Conservation (phyloP, 2,888 invertebrate genomes). For the Drosophila putrida region DNA sequence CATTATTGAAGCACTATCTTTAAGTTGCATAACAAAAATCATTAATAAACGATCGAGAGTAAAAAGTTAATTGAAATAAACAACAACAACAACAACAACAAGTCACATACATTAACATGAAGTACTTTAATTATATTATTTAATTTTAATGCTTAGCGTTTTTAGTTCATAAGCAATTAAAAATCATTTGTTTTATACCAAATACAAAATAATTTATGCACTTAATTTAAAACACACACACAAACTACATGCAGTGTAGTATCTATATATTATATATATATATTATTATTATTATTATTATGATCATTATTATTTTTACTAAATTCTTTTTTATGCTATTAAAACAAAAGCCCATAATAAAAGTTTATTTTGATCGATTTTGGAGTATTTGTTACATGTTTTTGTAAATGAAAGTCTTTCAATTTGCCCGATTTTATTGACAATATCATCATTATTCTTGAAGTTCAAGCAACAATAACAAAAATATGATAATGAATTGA, state of each 20-base stretch:
- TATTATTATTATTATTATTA: constrained; percentile 60
- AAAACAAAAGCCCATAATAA: constrained; percentile 49
- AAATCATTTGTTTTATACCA: constrained; percentile 75
- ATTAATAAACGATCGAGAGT: constrained; percentile 35
- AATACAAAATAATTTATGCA: constrained; percentile 76
- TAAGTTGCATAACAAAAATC: constrained; percentile 42
- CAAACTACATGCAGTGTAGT: constrained; percentile 56
- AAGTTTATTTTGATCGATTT: constrained; percentile 31
- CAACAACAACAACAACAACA: constrained; percentile 52
- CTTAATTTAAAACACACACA: constrained; percentile 58
- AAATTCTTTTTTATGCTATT: constrained; percentile 35
- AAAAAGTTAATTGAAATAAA: constrained; percentile 7
- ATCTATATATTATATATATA: constrained; percentile 67
- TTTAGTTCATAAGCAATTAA: constrained; percentile 56
- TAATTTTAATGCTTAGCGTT: constrained; percentile 72
- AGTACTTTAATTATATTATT: constrained; percentile 62
- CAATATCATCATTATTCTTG: background rate
- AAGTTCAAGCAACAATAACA: too few relatives aligned
- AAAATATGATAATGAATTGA: too few relatives aligned
- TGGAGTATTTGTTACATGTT: background rate
- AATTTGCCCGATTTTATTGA: background rate
- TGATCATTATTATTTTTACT: constrained; percentile 28
- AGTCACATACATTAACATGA: constrained; percentile 66
- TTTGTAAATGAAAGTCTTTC: background rate
- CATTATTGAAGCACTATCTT: constrained; percentile 26